A percentile compares a stretch with the other conserved stretches of the same genome.
Conservation (phyloP, 2,888 invertebrate species). For the Uloborus plumipes region DNA sequence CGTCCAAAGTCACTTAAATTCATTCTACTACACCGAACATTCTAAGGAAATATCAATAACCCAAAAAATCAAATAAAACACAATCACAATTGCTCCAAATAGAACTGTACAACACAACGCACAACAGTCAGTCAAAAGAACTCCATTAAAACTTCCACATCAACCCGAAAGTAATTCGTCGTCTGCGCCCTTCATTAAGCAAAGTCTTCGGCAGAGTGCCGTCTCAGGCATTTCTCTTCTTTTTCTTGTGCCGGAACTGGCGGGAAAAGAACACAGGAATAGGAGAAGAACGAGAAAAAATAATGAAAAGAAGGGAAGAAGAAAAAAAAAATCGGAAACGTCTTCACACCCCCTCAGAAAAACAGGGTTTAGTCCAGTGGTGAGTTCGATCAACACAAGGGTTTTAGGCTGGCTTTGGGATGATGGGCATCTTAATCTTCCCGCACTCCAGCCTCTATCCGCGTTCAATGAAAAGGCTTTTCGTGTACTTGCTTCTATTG, state of each 20-base stretch:
- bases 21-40: too few relatives aligned
- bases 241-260: constrained; percentile 3
- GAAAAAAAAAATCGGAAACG: constrained; percentile 18
- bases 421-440: constrained; percentile 58
- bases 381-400: constrained; percentile 62
- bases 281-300: constrained; percentile 4
- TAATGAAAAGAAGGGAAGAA: constrained; percentile 2
- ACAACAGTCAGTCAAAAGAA: too few relatives aligned
- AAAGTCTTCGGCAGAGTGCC: background rate
- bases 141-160: too few relatives aligned
- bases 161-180: background rate
- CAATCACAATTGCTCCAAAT: too few relatives aligned
- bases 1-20: too few relatives aligned
- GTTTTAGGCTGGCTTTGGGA: constrained; percentile 52
- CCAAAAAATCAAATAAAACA: too few relatives aligned
- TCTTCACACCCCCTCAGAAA: background rate
- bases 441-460: constrained; percentile 15
- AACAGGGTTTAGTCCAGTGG: constrained; percentile 56
- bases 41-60: too few relatives aligned
- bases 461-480: constrained; percentile 63
- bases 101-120: too few relatives aligned
- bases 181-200: constrained; percentile 11
- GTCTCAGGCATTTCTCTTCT: background rate
- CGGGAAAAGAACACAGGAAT: constrained; percentile 5
- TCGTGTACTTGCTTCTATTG: constrained; percentile 58